phyloP scores from a whole-genome alignment of 2,113 vertebrate genomes.

The Sterrhoptilus dennistouni region DNA sequence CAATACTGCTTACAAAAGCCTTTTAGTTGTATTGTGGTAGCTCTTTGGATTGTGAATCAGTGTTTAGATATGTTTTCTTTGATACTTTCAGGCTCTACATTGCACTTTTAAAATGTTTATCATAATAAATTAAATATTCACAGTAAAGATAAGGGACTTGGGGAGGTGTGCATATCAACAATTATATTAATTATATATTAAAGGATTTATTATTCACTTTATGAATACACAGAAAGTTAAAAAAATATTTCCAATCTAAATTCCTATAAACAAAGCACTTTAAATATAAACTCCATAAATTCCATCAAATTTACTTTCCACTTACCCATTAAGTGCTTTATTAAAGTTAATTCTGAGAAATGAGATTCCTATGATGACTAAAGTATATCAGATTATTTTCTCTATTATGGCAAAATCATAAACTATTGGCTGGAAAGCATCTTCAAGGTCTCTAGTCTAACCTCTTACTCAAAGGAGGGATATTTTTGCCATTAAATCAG shows the following conservation, averaged over 20 bases:
- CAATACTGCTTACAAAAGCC: neutral
- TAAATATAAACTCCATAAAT: neutral
- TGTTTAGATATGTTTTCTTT: neutral
- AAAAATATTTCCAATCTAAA: neutral
- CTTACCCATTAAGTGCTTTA: neutral
- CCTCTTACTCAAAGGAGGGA: neutral
- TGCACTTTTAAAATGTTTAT: neutral
- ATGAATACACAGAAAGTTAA: neutral
- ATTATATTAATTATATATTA: neutral
- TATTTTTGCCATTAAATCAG: neutral
- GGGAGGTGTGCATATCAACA: neutral
- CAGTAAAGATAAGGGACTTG: neutral
- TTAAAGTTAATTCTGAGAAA: neutral
- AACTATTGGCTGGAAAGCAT: neutral
- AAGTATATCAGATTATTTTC: neutral
- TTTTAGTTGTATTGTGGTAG: neutral
- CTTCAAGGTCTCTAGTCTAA: neutral
- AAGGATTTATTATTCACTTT: neutral
- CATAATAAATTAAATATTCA: neutral
- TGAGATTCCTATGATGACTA: neutral
- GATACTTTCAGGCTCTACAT: neutral
- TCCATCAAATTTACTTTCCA: neutral
- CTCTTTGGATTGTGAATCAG: neutral
- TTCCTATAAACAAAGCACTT: neutral
- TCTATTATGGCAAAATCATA: neutral